Evolutionary conservation across 2,888 invertebrate genomes (phyloP).

Genomic region (Mechanitis messenoides): DNA sequence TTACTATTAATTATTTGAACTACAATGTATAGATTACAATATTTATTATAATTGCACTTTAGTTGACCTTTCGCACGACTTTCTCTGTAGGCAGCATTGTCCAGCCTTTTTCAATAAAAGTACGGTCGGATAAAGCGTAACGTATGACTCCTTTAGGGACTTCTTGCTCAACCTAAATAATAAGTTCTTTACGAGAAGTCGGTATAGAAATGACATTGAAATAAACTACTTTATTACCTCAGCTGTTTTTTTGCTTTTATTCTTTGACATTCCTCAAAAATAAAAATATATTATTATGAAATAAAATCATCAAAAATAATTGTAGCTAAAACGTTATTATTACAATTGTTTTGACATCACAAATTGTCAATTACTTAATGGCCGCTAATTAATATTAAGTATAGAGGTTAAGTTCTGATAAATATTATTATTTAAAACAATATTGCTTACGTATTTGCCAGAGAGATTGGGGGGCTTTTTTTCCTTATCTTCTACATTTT

Average conservation of each 20-base stretch:
- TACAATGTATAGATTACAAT: not conserved
- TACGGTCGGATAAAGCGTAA: conserved; percentile 60
- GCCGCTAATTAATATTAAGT: not conserved
- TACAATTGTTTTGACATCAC: conserved; percentile 1
- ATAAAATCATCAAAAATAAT: conserved; percentile 28
- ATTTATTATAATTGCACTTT: not conserved
- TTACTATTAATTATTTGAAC: not conserved
- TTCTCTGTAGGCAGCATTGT: conserved; percentile 67
- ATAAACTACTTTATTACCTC: conserved; percentile 24
- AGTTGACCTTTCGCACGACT: conserved; percentile 60
- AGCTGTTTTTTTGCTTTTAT: conserved; percentile 34
- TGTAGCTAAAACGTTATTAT: conserved; percentile 10
- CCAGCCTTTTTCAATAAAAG: conserved; percentile 67
- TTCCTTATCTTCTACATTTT: conserved; percentile 20
- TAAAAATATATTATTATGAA: conserved; percentile 31
- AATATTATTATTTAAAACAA: too few species aligned
- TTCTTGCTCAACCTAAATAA: conserved; percentile 46
- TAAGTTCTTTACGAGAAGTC: not conserved
- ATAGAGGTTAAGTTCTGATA: too few species aligned
- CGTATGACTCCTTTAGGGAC: conserved; percentile 47
- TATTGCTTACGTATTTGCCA: conserved; percentile 21
- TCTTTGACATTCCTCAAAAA: conserved; percentile 34
- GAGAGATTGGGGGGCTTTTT: conserved; percentile 7
- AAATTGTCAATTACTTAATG: not conserved
- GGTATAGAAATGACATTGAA: not conserved